Percentiles rank a stretch among this genome's conserved stretches.
These are phyloP conservation scores for Peromyscus eremicus DNA, from an alignment of 2,797 vertebrate genomes.

Conservation along the genomic window DNA sequence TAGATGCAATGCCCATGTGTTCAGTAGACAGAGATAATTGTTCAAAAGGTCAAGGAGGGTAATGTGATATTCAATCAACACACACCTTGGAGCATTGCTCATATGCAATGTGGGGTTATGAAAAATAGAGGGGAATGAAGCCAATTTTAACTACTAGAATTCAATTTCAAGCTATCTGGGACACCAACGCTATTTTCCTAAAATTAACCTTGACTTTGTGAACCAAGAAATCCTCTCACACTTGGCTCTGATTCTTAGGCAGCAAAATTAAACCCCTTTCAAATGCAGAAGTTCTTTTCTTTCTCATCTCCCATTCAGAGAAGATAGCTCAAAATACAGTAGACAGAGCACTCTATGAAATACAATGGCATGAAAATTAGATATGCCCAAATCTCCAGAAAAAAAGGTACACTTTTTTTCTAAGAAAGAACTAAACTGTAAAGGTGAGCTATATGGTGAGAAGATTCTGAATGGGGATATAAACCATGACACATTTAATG, in stretches of 20 bases:
- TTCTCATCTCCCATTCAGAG: conserved; percentile 66
- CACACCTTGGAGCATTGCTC: background rate
- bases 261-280: conserved; percentile 77
- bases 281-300: conserved; percentile 67
- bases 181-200: conserved; percentile 64
- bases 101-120: conserved; percentile 40
- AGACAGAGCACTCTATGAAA: conserved; percentile 64
- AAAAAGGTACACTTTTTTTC: background rate
- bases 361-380: conserved; percentile 73
- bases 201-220: conserved; percentile 75
- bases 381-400: conserved; percentile 67
- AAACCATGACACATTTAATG: conserved; percentile 52
- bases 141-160: conserved; percentile 52
- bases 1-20: background rate
- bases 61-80: background rate
- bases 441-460: conserved; percentile 47
- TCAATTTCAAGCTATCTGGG: conserved; percentile 67
- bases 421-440: conserved; percentile 70
- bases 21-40: conserved; percentile 7
- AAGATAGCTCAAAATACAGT: conserved; percentile 60
- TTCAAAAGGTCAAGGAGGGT: conserved; percentile 39
- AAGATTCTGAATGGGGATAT: conserved; percentile 57
- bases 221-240: conserved; percentile 70
- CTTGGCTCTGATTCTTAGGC: conserved; percentile 55
- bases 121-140: conserved; percentile 58